Conservation (phyloP, 2,888 invertebrate genomes). For the Pristionchus arcanus region DNA sequence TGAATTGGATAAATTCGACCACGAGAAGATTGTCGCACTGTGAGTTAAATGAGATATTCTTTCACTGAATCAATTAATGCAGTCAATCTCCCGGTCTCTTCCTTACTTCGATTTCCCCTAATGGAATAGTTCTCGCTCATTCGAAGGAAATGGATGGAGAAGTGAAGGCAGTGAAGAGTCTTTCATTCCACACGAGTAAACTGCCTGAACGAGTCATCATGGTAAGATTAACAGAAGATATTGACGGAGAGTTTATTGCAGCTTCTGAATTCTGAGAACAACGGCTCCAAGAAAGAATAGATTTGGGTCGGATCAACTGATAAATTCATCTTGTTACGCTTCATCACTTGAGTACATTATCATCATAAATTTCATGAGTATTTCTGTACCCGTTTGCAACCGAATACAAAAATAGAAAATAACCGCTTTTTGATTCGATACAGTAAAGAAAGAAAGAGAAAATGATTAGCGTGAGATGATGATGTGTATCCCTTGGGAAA, state of each 20-base stretch:
- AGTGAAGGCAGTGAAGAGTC: conserved; percentile 5
- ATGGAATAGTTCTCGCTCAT: neutral
- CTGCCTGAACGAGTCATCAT: neutral
- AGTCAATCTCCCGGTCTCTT: neutral
- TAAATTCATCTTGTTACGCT: neutral
- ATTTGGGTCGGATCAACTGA: neutral
- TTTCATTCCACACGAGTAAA: conserved; percentile 3
- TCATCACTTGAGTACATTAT: neutral
- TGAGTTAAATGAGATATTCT: neutral
- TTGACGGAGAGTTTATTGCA: neutral
- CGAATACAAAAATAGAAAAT: too few species aligned
- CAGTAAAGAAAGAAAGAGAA: neutral
- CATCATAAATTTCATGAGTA: neutral
- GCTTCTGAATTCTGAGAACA: neutral
- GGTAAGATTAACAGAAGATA: neutral
- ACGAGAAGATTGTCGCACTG: conserved; percentile 19
- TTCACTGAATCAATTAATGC: neutral
- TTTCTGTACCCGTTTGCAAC: too few species aligned
- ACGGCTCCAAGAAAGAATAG: neutral
- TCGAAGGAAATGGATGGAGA: neutral
- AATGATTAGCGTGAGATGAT: neutral
- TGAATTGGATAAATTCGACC: neutral
- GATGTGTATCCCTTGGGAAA: neutral
- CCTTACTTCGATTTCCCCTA: neutral
- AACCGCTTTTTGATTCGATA: neutral